Conservation (phyloP, 1,140 invertebrate species). For the Zaprionus inermis region DNA sequence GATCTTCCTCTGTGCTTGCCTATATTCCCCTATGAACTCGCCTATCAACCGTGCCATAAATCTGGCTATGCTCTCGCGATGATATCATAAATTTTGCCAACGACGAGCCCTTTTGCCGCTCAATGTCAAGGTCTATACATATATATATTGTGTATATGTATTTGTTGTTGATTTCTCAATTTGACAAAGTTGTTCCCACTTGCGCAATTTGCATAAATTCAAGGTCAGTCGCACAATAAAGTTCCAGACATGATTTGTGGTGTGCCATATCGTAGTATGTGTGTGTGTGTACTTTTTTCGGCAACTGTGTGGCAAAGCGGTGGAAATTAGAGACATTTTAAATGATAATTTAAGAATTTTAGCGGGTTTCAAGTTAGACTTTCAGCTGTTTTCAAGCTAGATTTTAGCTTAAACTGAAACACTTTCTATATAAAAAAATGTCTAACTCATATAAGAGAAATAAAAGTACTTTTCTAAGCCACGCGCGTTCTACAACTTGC, state of each 20-base stretch:
- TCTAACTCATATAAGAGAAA: not conserved
- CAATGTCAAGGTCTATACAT: slow-evolving; percentile 61
- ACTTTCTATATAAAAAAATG: not conserved
- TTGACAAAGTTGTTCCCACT: slow-evolving; percentile 78
- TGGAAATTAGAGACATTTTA: slow-evolving; percentile 9
- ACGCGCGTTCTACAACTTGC: not conserved
- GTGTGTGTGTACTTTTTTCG: slow-evolving; percentile 56
- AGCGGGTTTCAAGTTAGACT: not conserved
- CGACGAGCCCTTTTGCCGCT: slow-evolving; percentile 49
- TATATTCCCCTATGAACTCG: not conserved
- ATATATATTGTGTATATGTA: slow-evolving; percentile 10
- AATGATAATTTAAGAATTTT: not conserved
- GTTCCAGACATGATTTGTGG: slow-evolving; percentile 66
- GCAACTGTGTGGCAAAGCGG: slow-evolving; percentile 38
- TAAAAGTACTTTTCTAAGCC: not conserved
- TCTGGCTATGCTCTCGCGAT: slow-evolving; percentile 27
- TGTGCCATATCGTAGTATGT: slow-evolving; percentile 26
- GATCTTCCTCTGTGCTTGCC: not conserved
- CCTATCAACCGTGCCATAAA: slow-evolving; percentile 17
- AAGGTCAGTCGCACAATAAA: slow-evolving; percentile 75
- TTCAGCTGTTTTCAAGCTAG: too few relatives aligned
- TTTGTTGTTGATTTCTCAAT: slow-evolving; percentile 57
- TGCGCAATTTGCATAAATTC: slow-evolving; percentile 81
- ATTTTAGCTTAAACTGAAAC: not conserved
- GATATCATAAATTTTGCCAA: slow-evolving; percentile 21